Evolutionary conservation across 2,113 vertebrate species (phyloP).

Genomic region (Microtus richardsoni): DNA sequence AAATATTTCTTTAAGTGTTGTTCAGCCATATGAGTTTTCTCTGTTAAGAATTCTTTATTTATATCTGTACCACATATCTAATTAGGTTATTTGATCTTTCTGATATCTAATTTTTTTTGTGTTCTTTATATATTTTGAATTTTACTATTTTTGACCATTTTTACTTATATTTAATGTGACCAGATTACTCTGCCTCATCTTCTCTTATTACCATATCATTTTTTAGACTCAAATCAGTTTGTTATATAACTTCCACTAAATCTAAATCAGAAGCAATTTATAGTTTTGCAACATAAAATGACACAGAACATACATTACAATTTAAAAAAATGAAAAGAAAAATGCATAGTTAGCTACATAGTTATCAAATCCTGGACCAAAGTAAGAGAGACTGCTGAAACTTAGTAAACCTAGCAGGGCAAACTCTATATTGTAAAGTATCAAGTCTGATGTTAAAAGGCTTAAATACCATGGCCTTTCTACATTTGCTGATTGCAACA

Average conservation of each 20-base stretch:
- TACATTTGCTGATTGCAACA: too few species aligned
- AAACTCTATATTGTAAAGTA: neutral
- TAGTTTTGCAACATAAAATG: neutral
- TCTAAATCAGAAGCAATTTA: neutral
- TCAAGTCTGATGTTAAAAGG: neutral
- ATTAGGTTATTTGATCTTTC: neutral
- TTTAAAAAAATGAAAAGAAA: neutral
- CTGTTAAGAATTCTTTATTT: neutral
- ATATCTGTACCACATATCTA: neutral
- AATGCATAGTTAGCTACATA: neutral
- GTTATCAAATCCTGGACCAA: too few species aligned
- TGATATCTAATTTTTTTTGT: neutral
- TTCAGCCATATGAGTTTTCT: neutral
- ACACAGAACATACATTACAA: neutral
- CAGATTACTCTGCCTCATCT: neutral
- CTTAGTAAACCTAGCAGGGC: neutral
- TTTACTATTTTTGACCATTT: neutral
- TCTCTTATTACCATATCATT: neutral
- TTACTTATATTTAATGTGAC: neutral
- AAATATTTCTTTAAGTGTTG: neutral
- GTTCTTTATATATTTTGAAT: neutral
- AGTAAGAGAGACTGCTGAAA: neutral
- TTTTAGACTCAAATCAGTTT: neutral
- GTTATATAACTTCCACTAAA: neutral
- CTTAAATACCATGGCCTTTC: neutral